Percentiles rank a stretch among this genome's conserved stretches.
These are phyloP conservation scores for Bambusicola thoracicus DNA, from an alignment of 2,113 vertebrate species.

Conservation along the genomic window DNA sequence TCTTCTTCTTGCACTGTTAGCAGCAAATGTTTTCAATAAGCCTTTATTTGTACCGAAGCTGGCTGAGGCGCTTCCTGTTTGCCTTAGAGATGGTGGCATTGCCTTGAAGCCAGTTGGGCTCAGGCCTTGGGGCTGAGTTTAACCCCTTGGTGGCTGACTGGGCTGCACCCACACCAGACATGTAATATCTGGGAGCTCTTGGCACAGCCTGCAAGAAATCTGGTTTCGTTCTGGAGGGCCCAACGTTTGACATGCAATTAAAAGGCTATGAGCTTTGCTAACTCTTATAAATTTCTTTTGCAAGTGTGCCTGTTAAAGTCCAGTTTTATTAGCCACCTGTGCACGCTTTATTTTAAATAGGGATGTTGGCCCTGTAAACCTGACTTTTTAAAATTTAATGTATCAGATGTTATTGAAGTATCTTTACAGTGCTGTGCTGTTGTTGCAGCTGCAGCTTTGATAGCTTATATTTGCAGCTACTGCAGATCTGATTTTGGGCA, in stretches of 20 bases:
- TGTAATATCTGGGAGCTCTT: slow-evolving; percentile 28
- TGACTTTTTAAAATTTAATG: background rate
- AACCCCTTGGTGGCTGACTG: background rate
- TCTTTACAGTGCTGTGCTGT: background rate
- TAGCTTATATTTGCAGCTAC: background rate
- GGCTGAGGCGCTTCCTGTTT: background rate
- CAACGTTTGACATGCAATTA: background rate
- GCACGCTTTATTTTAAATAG: background rate
- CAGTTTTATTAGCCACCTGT: slow-evolving; percentile 43
- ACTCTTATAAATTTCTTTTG: slow-evolving; percentile 1
- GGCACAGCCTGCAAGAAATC: background rate
- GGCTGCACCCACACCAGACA: background rate
- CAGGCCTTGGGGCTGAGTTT: background rate
- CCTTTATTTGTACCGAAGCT: slow-evolving; percentile 35
- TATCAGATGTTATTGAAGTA: background rate
- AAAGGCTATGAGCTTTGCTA: slow-evolving; percentile 35
- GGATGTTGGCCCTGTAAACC: background rate
- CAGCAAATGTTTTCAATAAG: slow-evolving; percentile 36
- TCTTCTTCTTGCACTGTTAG: background rate
- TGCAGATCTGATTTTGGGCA: rapidly evolving
- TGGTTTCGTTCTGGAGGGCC: background rate
- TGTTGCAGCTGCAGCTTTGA: slow-evolving; percentile 23
- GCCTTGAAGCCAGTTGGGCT: background rate
- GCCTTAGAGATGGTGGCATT: slow-evolving; percentile 29
- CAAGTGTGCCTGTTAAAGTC: background rate